phyloP scores from a whole-genome alignment of 2,888 invertebrate genomes.

The Pammene aurita region DNA sequence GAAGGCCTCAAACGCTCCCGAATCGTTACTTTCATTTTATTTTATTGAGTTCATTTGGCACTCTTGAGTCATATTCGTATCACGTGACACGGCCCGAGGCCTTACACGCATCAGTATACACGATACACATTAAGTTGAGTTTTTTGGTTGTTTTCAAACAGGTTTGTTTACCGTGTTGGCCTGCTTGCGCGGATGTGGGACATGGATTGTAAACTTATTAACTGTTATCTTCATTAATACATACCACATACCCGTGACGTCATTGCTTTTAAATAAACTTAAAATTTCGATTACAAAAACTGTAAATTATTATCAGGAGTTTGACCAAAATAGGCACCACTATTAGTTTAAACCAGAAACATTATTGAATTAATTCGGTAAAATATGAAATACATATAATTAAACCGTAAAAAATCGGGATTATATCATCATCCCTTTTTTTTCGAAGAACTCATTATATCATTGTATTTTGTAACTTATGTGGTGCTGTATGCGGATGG shows the following conservation, averaged over 20 bases:
- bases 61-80: slow-evolving; percentile 77
- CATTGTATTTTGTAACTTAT: too few relatives aligned
- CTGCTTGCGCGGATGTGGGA: slow-evolving; percentile 70
- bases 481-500: too few relatives aligned
- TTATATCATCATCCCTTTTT: too few relatives aligned
- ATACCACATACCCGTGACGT: slow-evolving; percentile 32
- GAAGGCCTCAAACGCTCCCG: slow-evolving; percentile 63
- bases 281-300: too few relatives aligned
- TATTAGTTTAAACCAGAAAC: too few relatives aligned
- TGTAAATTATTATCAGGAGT: too few relatives aligned
- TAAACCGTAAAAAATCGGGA: too few relatives aligned
- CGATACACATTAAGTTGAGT: slow-evolving; percentile 61
- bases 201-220: slow-evolving; percentile 44
- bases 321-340: too few relatives aligned
- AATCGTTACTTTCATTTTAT: slow-evolving; percentile 55
- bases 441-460: too few relatives aligned
- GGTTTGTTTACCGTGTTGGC: slow-evolving; percentile 70
- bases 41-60: slow-evolving; percentile 63
- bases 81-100: slow-evolving; percentile 70
- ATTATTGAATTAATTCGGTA: too few relatives aligned
- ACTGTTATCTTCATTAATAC: slow-evolving; percentile 34
- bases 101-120: slow-evolving; percentile 72
- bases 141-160: slow-evolving; percentile 55
- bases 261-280: slow-evolving; percentile 40
- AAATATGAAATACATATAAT: too few relatives aligned